phyloP scores from a whole-genome alignment of 2,888 invertebrate species.

The Nomada fabriciana region DNA sequence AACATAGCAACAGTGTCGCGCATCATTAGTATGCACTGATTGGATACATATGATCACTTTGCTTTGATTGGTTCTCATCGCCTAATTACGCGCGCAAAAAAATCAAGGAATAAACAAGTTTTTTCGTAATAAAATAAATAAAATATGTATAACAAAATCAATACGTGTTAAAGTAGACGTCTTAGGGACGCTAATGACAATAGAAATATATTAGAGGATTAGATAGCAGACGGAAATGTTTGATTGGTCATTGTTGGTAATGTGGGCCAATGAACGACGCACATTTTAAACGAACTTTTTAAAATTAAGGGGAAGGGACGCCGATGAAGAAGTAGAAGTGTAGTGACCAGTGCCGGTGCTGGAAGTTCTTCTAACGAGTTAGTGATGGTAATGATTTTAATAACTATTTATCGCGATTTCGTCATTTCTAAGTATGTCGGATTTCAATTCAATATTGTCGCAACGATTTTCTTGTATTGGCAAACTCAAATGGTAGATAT shows the following conservation, averaged over 20 bases:
- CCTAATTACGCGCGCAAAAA: too few species aligned
- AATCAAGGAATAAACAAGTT: too few species aligned
- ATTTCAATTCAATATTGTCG: constrained; percentile 27
- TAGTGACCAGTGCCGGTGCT: too few species aligned
- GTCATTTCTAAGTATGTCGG: neutral
- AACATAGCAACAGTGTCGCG: neutral
- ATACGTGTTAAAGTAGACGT: neutral
- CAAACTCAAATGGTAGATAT: neutral
- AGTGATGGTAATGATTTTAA: neutral
- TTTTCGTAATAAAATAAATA: neutral
- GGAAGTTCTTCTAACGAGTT: neutral
- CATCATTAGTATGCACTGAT: neutral
- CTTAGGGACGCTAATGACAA: too few species aligned
- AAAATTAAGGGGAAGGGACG: neutral
- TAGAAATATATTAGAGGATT: neutral
- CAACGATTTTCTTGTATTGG: neutral
- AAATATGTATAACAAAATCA: neutral
- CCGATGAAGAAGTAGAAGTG: too few species aligned
- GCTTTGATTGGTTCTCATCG: neutral
- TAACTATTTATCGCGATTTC: neutral
- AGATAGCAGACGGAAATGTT: too few species aligned
- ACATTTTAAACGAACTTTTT: neutral
- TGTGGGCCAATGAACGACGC: neutral
- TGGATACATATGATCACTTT: neutral
- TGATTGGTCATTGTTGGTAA: neutral